Conservation (phyloP, 2,113 vertebrate species). For the Mastomys coucha region DNA sequence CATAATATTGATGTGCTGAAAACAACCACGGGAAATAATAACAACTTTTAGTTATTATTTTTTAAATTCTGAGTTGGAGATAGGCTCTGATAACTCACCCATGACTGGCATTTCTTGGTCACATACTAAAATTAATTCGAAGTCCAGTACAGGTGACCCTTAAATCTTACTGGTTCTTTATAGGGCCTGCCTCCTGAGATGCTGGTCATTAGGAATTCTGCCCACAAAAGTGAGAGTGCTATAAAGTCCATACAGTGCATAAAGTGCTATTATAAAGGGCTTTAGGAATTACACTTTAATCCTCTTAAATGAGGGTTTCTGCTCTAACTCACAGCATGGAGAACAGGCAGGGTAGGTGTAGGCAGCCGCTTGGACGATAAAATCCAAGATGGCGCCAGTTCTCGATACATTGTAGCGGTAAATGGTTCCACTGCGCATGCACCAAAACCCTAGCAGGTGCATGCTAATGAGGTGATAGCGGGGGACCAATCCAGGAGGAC, state of each 20-base stretch:
- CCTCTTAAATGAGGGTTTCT: background rate
- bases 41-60: background rate
- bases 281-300: background rate
- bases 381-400: no score
- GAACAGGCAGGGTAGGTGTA: no score
- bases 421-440: no score
- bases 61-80: background rate
- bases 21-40: background rate
- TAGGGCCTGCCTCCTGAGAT: background rate
- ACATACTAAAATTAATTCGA: background rate
- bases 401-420: no score
- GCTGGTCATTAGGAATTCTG: accelerated
- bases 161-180: background rate
- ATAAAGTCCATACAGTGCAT: no score
- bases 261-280: background rate
- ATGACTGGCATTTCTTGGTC: background rate
- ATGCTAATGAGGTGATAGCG: no score
- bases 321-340: accelerated
- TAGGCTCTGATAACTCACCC: background rate
- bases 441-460: no score
- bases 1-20: background rate
- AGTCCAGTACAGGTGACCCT: background rate
- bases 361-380: no score
- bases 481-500: no score
- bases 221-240: background rate